Evolutionary conservation across 2,888 invertebrate species (phyloP), one percentile per base, ranked within the genome.

Genomic region (Actias luna): DNA sequence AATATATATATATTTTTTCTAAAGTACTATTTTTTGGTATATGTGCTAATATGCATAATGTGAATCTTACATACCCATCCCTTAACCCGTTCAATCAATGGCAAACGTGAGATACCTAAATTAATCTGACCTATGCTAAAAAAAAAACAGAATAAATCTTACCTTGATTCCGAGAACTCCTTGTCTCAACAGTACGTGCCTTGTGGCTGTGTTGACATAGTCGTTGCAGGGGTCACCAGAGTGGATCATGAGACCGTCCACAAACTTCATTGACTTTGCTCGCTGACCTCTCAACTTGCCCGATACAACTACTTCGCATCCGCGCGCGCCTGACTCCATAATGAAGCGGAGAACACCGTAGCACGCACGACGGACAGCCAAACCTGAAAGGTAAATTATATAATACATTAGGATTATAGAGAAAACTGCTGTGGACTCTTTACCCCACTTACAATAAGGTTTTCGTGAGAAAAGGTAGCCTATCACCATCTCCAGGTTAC

Each of bases 261-360:
- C 99, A 87, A 99, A 99, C 93, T 99, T 99, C 99, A 99, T 99
- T 63, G 99, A 98, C 93, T 99, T 99, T 71, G 99, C 99, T 94
- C 99, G 95, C 94, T 99, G 99, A 70, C 99, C 99, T 83, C 99
- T 94, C 72, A 99, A 95, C 93, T 99, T 99, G 69, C 99, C 99
- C 62, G 99, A 99, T 1, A 99, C 99, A 1, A 99, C 99, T 1
- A 99, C 99, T 89, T 99, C 99, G 79, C 99, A 99, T 71, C 99
- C 99, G 80, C 97, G 97, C 59, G 99, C 99, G 29, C 98, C 98
- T 65, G 97, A 97, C 89, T 99, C 99, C 99, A 99, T 99, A 87
- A 99, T 99, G 93, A 98, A 99, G 66, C 99, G 95, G 70, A 99
- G 95, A 52, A 99, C 99, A 94, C 99, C 99, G 89, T 99, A 99